Base-by-base conservation (phyloP, 2,113 vertebrate species). In the Rhinoderma darwinii region DNA sequence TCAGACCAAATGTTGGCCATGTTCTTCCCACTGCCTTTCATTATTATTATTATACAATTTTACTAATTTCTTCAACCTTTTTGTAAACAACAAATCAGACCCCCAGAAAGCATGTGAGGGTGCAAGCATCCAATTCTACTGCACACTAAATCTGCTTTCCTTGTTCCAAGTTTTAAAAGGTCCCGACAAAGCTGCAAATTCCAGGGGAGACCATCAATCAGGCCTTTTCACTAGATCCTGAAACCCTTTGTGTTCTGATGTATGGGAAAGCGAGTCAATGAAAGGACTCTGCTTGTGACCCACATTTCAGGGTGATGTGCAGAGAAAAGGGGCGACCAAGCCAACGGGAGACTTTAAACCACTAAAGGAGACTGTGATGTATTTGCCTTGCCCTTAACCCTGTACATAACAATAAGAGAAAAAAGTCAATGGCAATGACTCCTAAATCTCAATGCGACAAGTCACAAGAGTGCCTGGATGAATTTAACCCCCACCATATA, bases 191-290 rank as follows among this genome's bases (percentile, higher is more conserved):
- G 77, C 77, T n/a, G 61, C 47, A 59, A 41, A 81, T 81, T 86
- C 66, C 63, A 73, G 85, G 77, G 77, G 77, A 73, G 77, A 72
- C 44, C 63, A 86, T 81, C 77, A 86, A 86, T 86, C 77, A 86
- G 47, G 14, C 32, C 85, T 54, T 74, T 81, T 86, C 85, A 81
- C 85, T 59, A 68, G 10, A 50, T 73, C 77, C 66, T 56, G 63
- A 35, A 50, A 37, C 50, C 66, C 66, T 81, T 80, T 86, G 77
- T 86, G 66, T 73, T 56, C 85, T 73, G 85, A 78, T 81, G 85
- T 86, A 86, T 86, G 77, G 85, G 85, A 86, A 86, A 86, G 63
- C 54, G 61, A 81, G 85, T 43, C 61, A 81, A 47, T 81, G 77
- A 86, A 86, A 86, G 59, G 84, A 25, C 44, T 86, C 63, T 44